Percentiles rank a stretch among this genome's conserved stretches.
Evolutionary conservation across 2,797 vertebrate species (phyloP).

Genomic region (Scolopax bukidnonensis): DNA sequence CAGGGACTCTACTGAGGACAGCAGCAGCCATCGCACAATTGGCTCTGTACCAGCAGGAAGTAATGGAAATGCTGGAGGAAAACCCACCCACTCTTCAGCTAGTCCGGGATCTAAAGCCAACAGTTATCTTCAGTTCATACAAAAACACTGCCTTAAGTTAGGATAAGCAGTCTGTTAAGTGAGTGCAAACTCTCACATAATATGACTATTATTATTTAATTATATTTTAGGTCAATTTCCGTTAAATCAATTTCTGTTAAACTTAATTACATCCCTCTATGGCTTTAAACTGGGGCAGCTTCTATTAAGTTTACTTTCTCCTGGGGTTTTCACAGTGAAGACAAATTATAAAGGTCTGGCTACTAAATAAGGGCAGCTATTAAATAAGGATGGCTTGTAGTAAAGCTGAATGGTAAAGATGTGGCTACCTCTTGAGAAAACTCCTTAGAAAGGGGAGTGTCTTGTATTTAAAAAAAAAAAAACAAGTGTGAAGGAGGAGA

Average conservation of each 20-base stretch:
- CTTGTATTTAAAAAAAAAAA: not conserved
- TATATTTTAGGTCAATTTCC: constrained; percentile 71
- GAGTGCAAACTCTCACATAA: constrained; percentile 31
- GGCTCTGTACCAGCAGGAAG: not conserved
- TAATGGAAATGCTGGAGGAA: not conserved
- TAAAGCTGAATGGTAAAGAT: constrained; percentile 57
- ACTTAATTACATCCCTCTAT: constrained; percentile 66
- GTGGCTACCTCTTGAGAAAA: not conserved
- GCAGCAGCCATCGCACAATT: not conserved
- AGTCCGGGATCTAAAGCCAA: not conserved
- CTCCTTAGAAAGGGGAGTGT: not conserved
- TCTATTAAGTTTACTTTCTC: constrained; percentile 73
- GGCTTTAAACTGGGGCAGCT: constrained; percentile 65
- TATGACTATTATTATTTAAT: constrained; percentile 66
- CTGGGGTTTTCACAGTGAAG: constrained; percentile 50
- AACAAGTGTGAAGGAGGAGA: not conserved
- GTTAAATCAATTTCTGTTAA: constrained; percentile 70
- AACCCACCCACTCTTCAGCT: not conserved
- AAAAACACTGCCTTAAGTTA: not conserved
- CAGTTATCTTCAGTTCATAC: not conserved
- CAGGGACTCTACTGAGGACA: not conserved
- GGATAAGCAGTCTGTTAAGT: constrained; percentile 31
- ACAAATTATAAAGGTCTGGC: constrained; percentile 56
- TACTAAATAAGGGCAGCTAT: constrained; percentile 58
- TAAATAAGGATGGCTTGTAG: constrained; percentile 57